Percentiles rank a stretch among this genome's conserved stretches.
Conservation (phyloP, 2,113 vertebrate genomes). For the Cyrtonyx montezumae region DNA sequence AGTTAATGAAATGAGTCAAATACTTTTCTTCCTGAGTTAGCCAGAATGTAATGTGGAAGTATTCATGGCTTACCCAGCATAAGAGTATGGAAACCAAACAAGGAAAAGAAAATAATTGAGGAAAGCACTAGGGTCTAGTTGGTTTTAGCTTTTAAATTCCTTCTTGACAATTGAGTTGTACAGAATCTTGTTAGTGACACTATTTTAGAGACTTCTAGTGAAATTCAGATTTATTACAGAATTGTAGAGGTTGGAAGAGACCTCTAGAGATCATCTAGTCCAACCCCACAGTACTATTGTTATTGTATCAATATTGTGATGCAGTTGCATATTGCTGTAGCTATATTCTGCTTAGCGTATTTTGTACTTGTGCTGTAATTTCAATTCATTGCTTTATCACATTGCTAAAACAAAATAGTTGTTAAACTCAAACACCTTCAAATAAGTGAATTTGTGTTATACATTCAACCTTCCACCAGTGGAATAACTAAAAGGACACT, state of each 20-base stretch:
- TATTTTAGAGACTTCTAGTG: background rate
- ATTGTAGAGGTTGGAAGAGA: no score
- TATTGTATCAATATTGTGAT: no score
- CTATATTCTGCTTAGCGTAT: background rate
- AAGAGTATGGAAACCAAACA: background rate
- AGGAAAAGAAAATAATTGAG: background rate
- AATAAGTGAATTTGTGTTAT: background rate
- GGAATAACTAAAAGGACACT: background rate
- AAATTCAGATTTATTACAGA: no score
- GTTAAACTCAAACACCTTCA: background rate
- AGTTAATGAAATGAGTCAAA: background rate
- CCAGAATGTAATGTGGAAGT: background rate
- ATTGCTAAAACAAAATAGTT: background rate
- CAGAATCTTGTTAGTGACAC: background rate
- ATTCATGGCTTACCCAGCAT: rapidly evolving
- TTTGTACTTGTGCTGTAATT: background rate
- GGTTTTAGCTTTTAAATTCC: background rate
- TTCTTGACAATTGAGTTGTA: background rate
- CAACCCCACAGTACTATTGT: no score
- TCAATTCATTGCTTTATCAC: background rate
- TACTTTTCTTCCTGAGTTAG: background rate
- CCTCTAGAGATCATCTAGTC: no score
- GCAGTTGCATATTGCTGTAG: no score
- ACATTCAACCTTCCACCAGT: background rate
- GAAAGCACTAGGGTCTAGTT: background rate